Evolutionary conservation across 2,113 vertebrate genomes (phyloP).

Genomic region (Phodopus roborovskii): DNA sequence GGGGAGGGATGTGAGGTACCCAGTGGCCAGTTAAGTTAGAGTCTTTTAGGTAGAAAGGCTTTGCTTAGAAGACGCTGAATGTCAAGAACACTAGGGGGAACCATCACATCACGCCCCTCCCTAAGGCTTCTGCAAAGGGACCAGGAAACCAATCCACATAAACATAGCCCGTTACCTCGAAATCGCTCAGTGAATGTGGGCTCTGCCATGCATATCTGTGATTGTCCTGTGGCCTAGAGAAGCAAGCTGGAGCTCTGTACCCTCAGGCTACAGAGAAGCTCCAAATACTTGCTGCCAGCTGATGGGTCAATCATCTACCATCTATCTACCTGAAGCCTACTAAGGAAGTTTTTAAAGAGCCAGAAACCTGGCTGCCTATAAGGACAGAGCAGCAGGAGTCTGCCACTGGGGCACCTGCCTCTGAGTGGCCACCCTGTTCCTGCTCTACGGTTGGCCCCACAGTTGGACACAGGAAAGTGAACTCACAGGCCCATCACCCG

Average conservation of each 20-base stretch:
- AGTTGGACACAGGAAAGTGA: not conserved
- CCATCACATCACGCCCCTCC: not conserved
- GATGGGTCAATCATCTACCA: not conserved
- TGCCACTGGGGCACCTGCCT: not conserved
- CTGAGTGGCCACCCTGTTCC: not conserved
- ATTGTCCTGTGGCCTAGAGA: not conserved
- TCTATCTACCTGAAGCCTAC: not conserved
- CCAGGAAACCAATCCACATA: not conserved
- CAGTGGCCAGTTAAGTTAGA: constrained; percentile 47
- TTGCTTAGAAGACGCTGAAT: constrained; percentile 36
- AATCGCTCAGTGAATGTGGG: not conserved
- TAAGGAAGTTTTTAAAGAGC: not conserved
- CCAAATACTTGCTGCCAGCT: not conserved
- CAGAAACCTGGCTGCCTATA: not conserved
- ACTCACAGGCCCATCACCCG: not conserved
- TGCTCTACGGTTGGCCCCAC: not conserved
- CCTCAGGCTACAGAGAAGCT: not conserved
- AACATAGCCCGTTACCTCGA: not conserved
- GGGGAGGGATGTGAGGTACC: not conserved
- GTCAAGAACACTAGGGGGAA: not conserved
- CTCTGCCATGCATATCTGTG: not conserved
- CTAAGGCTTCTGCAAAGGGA: not conserved
- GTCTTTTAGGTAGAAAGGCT: constrained; percentile 44
- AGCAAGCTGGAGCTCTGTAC: not conserved
- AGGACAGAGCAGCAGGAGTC: not conserved